Evolutionary conservation across 1,140 invertebrate species (phyloP), one percentile per base, ranked within the genome.

Genomic region (Danaus melanippus): DNA sequence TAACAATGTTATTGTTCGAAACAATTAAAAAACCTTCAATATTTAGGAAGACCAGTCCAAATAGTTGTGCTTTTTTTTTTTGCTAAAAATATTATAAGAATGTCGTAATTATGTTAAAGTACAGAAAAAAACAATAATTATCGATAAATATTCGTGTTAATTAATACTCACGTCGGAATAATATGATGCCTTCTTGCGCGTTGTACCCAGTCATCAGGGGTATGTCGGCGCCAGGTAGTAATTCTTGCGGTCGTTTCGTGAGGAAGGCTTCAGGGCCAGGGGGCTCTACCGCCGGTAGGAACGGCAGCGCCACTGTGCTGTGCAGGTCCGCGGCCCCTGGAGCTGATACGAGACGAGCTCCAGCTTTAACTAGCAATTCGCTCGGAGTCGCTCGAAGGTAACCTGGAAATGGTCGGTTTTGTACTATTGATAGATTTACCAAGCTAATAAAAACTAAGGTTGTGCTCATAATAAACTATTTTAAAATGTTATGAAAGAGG

Each of bases 171-270:
- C 89, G 78, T 76, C 84, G 67, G 11, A 89, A 84, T 5, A 90
- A 84, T 12, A 89, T 72, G 52, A 90, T 84, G 2, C 88, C 85
- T 62, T 91, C 90, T 59, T 90, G 80, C 1, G 88, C 86, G 42
- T 89, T 90, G 57, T 87, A 90, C 9, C 90, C 90, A 0, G 87
- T 86, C 51, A 91, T 81, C 12, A 88, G 81, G 8, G 90, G 88
- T 9, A 90, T 86, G 11, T 87, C 81, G 17, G 78, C 82, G 10
- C 80, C 76, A 8, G 84, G 76, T 10, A 91, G 77, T 42, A 89
- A 76, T 0, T 80, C 73, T 15, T 82, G 76, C 0, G 92, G 90
- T 42, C 87, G 74, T 41, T 88, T 70, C 0, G 89, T 89, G 7
- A 93, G 76, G 66, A 92, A 90, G 2, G 89, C 87, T 9, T 74